Evolutionary conservation across 2,797 vertebrate genomes (phyloP).

Genomic region (Potorous gilbertii): DNA sequence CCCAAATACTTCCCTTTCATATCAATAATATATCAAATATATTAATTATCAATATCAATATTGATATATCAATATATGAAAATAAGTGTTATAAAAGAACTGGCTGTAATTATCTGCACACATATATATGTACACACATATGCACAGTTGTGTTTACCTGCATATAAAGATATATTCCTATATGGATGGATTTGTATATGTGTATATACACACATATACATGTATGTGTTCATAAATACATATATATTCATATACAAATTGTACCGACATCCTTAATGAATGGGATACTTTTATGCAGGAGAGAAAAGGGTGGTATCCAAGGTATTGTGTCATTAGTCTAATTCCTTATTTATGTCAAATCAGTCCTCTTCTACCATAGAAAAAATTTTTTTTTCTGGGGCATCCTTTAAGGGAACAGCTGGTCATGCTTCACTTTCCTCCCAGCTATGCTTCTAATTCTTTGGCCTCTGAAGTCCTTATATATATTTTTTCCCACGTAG

Average conservation of each 20-base stretch:
- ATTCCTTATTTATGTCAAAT: neutral
- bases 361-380: neutral
- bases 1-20: neutral
- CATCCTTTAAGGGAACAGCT: neutral
- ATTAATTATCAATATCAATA: too few relatives aligned
- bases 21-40: neutral
- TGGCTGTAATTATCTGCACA: neutral
- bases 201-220: too few relatives aligned
- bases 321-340: neutral
- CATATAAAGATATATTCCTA: neutral
- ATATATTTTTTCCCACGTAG: neutral
- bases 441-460: neutral
- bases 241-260: neutral
- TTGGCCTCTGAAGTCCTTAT: neutral
- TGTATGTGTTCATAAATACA: neutral
- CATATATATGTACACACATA: too few relatives aligned
- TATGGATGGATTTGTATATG: too few relatives aligned
- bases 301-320: neutral
- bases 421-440: neutral
- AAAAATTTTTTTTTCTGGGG: neutral
- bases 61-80: too few relatives aligned
- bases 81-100: neutral
- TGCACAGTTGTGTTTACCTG: neutral
- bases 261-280: neutral
- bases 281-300: neutral